Base-by-base conservation (phyloP, 2,888 invertebrate species). In the Dryadula phaetusa region DNA sequence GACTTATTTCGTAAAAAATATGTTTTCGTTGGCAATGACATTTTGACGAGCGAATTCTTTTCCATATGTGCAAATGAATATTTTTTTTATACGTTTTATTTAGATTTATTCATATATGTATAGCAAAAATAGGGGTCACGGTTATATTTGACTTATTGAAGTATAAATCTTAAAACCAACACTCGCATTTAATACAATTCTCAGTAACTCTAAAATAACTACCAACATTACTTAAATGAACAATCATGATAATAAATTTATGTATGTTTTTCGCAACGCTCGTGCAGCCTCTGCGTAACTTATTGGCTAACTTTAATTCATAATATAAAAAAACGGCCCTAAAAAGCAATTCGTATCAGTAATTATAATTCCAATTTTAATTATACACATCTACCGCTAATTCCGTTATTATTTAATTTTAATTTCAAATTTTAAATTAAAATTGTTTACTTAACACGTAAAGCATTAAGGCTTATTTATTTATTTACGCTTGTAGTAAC, bases 71-170 rank as follows among this genome's bases (percentile, higher is more conserved):
- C 25, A 44, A 28, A 58, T 58, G 16, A 6, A 18, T 28, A 58
- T 37, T 46, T 20, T 5, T 14, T 42, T 65, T 16, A 22, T n/a
- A n/a, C 37, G 14, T 28, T 40, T 6, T 3, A 70, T 70, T 64
- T 66, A 70, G 47, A 71, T 67, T 64, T 75, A 77, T 78, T 77
- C 61, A 75, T 73, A 74, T 74, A 47, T 73, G 70, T 67, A 67
- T 68, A 72, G 74, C 71, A 66, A 78, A 77, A 73, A 67, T 62
- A 71, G 71, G 78, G 79, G 79, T 81, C 81, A 81, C 68, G 81
- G 78, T 74, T 78, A 73, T 69, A 67, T 54, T 6, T 34, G 53
- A 37, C 20, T 14, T 34, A 20, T 34, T 37, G 14, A 20, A 54
- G 14, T 7, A 54, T 20, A 20, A 20, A 34, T 53, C 18, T 53